Conservation (phyloP, 2,113 vertebrate genomes). For the Oreochromis niloticus region DNA sequence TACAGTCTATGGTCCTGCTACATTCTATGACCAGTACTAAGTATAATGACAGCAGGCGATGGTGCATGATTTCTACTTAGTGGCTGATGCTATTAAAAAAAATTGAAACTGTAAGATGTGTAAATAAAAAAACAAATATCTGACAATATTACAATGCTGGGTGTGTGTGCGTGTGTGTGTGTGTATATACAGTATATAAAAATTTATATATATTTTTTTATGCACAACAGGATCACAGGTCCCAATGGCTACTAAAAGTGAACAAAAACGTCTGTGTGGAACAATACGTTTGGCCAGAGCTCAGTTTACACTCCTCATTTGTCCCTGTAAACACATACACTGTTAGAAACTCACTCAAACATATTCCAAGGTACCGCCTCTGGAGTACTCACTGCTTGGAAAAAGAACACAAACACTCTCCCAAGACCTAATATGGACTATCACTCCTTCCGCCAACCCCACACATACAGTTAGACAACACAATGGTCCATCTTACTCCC, state of each 20-base stretch:
- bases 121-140: not conserved
- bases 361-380: not conserved
- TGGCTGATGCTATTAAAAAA: not conserved
- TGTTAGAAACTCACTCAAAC: not conserved
- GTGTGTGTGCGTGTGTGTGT: too few relatives aligned
- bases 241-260: not conserved
- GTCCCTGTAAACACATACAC: not conserved
- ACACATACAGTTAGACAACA: not conserved
- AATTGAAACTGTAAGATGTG: not conserved
- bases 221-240: not conserved
- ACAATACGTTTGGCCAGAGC: not conserved
- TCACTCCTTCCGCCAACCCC: not conserved
- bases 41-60: not conserved
- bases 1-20: not conserved
- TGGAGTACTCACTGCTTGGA: not conserved
- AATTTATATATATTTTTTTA: fast-evolving
- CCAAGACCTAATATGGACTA: not conserved
- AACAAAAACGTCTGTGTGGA: not conserved
- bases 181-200: not conserved
- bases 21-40: not conserved
- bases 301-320: not conserved
- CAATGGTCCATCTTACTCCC: not conserved
- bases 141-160: not conserved
- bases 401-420: not conserved
- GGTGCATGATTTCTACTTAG: not conserved